A percentile compares a stretch with the other conserved stretches of the same genome.
Evolutionary conservation across 1,140 invertebrate species (phyloP).

Genomic region (Pantala flavescens): DNA sequence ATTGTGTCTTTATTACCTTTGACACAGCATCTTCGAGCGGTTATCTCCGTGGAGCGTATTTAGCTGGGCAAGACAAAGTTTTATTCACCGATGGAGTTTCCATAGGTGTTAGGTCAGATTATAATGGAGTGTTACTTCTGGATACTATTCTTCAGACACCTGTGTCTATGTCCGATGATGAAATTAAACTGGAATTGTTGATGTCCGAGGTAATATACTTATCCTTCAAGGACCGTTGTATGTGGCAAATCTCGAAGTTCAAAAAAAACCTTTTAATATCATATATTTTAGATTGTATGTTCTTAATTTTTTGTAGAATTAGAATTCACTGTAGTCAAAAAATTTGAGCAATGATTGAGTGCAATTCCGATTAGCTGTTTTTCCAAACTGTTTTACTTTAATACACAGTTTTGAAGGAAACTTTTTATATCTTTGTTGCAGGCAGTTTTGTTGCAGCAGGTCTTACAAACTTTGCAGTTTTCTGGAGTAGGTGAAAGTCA

Average conservation of each 20-base stretch:
- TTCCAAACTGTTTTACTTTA: no score
- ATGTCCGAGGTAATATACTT: conserved; percentile 59
- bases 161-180: conserved; percentile 55
- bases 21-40: conserved; percentile 37
- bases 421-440: conserved; percentile 31
- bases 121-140: conserved; percentile 78
- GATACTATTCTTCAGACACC: conserved; percentile 78
- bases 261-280: no score
- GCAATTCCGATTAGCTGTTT: no score
- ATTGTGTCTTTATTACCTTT: conserved; percentile 17
- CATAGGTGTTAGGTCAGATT: conserved; percentile 73
- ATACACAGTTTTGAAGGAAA: not conserved
- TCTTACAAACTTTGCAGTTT: conserved; percentile 57
- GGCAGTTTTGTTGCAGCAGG: conserved; percentile 71
- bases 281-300: no score
- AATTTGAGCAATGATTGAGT: no score
- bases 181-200: conserved; percentile 70
- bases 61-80: conserved; percentile 66
- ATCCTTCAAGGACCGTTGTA: no score
- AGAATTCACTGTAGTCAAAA: no score
- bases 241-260: no score
- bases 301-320: no score
- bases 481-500: conserved; percentile 60
- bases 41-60: conserved; percentile 54
- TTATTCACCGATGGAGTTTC: conserved; percentile 69